phyloP scores from a whole-genome alignment of 1,140 invertebrate species.

The Penaeus indicus region DNA sequence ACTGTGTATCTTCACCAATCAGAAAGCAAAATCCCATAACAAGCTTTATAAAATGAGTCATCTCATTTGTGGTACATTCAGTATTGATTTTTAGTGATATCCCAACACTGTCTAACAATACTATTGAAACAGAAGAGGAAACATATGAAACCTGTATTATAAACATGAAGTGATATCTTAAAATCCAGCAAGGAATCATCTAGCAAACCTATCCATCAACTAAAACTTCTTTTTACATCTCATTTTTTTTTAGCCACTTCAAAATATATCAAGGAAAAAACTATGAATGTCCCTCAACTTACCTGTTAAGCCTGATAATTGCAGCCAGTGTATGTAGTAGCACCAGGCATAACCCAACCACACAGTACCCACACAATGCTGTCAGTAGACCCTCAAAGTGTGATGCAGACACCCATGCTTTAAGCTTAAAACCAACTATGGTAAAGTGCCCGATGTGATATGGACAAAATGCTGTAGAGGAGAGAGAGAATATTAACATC shows the following conservation, averaged over 20 bases:
- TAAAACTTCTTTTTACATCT: neutral
- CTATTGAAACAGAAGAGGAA: no score
- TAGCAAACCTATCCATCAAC: neutral
- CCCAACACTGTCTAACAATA: no score
- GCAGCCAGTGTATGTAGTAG: conserved; percentile 81
- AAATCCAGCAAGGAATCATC: neutral
- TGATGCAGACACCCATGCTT: conserved; percentile 81
- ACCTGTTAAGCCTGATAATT: conserved; percentile 82
- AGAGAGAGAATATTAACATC: neutral
- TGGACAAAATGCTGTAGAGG: conserved; percentile 87
- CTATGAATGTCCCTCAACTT: conserved; percentile 49
- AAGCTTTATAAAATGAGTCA: no score
- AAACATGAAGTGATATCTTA: neutral
- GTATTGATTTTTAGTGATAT: no score
- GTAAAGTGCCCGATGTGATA: conserved; percentile 94
- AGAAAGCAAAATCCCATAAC: no score
- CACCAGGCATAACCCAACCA: conserved; percentile 87
- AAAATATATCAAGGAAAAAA: neutral
- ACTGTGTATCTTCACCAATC: no score
- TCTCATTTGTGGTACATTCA: no score
- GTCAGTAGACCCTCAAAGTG: conserved; percentile 95
- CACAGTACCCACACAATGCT: conserved; percentile 92
- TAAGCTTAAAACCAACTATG: conserved; percentile 81
- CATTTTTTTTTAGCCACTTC: no score
- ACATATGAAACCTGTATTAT: no score